Base-by-base conservation (phyloP, 2,888 invertebrate species). In the Ommatoiulus sabulosus region DNA sequence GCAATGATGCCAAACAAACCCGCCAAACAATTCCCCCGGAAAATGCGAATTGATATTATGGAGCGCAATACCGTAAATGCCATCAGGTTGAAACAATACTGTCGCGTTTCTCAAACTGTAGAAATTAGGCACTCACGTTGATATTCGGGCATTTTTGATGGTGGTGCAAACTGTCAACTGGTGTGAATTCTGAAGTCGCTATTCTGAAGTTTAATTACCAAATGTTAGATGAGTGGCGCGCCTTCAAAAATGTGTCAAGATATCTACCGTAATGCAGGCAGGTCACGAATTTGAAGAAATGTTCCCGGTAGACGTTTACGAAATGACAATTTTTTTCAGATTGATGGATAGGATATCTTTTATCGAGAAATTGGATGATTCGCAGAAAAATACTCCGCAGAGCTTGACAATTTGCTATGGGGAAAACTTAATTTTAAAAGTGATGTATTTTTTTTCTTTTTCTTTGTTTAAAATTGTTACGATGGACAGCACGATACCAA, bases 261-360 rank as follows among this genome's bases (percentile, higher is more conserved):
- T 52, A n/a, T 2, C 52, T 4, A 46, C 8, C 46, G 6, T 46
- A 46, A 7, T 8, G 46, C 8, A 46, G 8, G 2, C 12, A 15
- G 52, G 12, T 52, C 3, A 52, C 52, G 52, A 52, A 52, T 12
- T 52, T 52, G 52, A 15, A 52, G 52, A 4, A 12, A 15, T 52
- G 8, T 8, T 52, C 52, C 15, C 52, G 2, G 15, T 52, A 52
- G 15, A 52, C 52, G 5, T 52, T 52, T 72, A 5, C 5, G 17
- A 63, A 63, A 63, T 63, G 17, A n/a, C 63, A 15, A 52, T 63
- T n/a, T n/a, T 72, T 72, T n/a, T n/a, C n/a, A n/a, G n/a, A n/a
- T n/a, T n/a, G n/a, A n/a, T n/a, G 72, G 24, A 24, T 7, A 24
- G 4, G 24, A 24, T 7, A 72, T 72, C 24, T 72, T 7, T 24